phyloP scores from a whole-genome alignment of 2,888 invertebrate species.

The Eledona agricola region DNA sequence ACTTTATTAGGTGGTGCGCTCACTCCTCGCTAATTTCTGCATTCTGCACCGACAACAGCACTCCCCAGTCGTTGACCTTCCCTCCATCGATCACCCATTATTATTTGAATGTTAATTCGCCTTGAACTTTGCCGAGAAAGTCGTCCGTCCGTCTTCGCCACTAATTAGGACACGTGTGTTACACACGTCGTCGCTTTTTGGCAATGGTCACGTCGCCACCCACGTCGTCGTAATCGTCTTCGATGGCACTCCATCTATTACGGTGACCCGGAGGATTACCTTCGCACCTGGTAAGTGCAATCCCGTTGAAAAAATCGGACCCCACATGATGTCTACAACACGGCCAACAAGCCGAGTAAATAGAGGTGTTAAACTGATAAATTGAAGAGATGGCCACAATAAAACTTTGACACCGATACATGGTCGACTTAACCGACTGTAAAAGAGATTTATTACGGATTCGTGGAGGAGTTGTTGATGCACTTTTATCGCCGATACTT shows the following conservation, averaged over 20 bases:
- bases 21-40: conserved; percentile 24
- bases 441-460: conserved; percentile 32
- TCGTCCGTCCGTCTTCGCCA: too few relatives aligned
- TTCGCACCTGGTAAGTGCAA: conserved; percentile 31
- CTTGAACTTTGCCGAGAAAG: too few relatives aligned
- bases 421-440: conserved; percentile 27
- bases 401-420: conserved; percentile 33
- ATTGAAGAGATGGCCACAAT: conserved; percentile 35
- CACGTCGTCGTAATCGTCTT: too few relatives aligned
- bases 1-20: conserved; percentile 37
- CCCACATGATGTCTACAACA: conserved; percentile 32
- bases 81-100: too few relatives aligned
- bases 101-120: too few relatives aligned
- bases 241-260: conserved; percentile 3
- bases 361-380: conserved; percentile 40
- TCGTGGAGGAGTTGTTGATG: conserved; percentile 26
- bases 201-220: too few relatives aligned
- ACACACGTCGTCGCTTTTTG: too few relatives aligned
- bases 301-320: conserved; percentile 23
- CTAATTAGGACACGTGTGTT: too few relatives aligned
- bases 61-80: conserved; percentile 1
- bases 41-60: conserved; percentile 1
- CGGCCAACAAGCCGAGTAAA: conserved; percentile 29
- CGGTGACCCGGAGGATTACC: conserved; percentile 26
- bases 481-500: conserved; percentile 24